Base-by-base conservation (phyloP, 2,797 vertebrate genomes). In the Bovichtus variegatus region DNA sequence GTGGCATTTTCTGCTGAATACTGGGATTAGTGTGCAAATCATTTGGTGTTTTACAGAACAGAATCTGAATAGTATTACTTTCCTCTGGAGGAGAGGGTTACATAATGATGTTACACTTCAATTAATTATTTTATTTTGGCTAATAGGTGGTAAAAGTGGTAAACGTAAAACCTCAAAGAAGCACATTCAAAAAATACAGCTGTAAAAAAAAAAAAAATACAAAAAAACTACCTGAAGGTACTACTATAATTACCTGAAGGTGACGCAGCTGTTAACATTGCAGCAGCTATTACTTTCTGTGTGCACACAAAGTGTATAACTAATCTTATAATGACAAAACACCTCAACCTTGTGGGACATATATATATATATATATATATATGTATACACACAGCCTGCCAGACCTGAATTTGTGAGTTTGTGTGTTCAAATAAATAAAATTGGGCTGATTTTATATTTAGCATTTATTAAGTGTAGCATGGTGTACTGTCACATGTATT, bases 201-300 rank as follows among this genome's bases (percentile, higher is more conserved):
- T 59, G 23, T 21, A 27, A 47, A 38, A 38, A 47, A 36, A 6
- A 25, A 5, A 1, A 34, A 69, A 43, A 58, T n/a, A n/a, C 9
- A 44, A n/a, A n/a, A n/a, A n/a, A n/a, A n/a, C n/a, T 76, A 41
- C n/a, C 44, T 21, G 54, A 36, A 53, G 25, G 4, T 55, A n/a
- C n/a, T n/a, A n/a, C n/a, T n/a, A n/a, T n/a, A n/a, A 53, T 40
- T 76, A 41, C n/a, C 44, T 21, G 54, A 36, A 53, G 25, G 4
- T 55, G 34, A 29, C 2, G 15, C 41, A 65, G 7, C 59, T 60
- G 15, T 44, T 40, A 53, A 57, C 21, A 23, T 34, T 57, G 38
- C 31, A 59, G 16, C n/a, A 49, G 27, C 21, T 34, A 21, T 59
- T 40, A 51, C 44, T 29, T 69, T 57, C 12, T 54, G 31, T 59